These are phyloP conservation scores for Apteryx mantelli DNA, from an alignment of 2,113 vertebrate genomes.

Conservation along the genomic window DNA sequence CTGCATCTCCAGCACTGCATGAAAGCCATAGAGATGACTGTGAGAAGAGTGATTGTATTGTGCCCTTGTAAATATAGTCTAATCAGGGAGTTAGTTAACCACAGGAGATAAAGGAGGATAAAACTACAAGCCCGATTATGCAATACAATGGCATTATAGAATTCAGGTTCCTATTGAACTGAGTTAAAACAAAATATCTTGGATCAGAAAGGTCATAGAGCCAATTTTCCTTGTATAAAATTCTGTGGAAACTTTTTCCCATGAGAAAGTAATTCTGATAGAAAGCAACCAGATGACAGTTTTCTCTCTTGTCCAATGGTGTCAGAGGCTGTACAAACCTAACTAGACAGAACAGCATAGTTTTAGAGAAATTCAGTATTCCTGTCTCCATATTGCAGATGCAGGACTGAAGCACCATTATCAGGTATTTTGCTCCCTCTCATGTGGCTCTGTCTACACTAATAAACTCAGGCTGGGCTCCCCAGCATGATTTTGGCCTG, in stretches of 20 bases:
- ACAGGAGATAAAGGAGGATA: not conserved
- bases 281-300: not conserved
- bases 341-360: not conserved
- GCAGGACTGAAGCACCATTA: not conserved
- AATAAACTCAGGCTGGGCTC: not conserved
- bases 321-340: not conserved
- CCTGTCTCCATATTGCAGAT: not conserved
- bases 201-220: not conserved
- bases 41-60: not conserved
- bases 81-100: not conserved
- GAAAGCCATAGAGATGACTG: rapidly evolving
- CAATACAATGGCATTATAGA: not conserved
- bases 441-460: not conserved
- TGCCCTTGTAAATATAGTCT: rapidly evolving
- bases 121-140: not conserved
- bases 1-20: rapidly evolving
- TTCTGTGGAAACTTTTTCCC: not conserved
- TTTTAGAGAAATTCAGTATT: not conserved
- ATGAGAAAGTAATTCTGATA: not conserved
- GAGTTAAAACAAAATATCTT: not conserved
- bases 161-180: not conserved
- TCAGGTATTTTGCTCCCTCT: not conserved
- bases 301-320: not conserved
- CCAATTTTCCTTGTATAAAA: not conserved
- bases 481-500: not conserved